Percentiles rank a stretch among this genome's conserved stretches.
Evolutionary conservation across 2,113 vertebrate species (phyloP).

Genomic region (Osmerus mordax): DNA sequence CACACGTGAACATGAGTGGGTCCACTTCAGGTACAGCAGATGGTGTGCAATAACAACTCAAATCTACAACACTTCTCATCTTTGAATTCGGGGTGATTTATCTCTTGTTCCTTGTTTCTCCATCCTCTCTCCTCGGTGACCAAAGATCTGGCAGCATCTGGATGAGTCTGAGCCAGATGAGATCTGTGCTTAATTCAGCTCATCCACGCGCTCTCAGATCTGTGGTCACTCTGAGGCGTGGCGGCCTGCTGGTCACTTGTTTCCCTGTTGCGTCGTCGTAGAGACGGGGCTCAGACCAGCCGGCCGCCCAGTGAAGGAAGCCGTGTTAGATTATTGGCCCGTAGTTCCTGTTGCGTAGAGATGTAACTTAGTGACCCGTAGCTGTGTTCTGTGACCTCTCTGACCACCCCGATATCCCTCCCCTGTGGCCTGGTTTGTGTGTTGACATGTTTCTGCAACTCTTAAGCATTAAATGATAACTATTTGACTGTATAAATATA

Average conservation of each 20-base stretch:
- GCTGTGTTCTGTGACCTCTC: conserved; percentile 64
- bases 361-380: conserved; percentile 69
- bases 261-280: conserved; percentile 4
- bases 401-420: conserved; percentile 59
- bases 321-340: conserved; percentile 42
- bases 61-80: conserved; percentile 40
- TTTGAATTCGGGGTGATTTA: conserved; percentile 35
- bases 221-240: conserved; percentile 13
- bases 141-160: conserved; percentile 37
- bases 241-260: conserved; percentile 15
- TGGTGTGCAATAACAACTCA: conserved; percentile 55
- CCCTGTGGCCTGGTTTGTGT: conserved; percentile 62
- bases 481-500: conserved; percentile 74
- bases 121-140: conserved; percentile 23
- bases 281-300: neutral
- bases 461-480: conserved; percentile 20
- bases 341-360: conserved; percentile 55
- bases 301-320: conserved; percentile 26
- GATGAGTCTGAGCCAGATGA: neutral
- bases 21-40: conserved; percentile 48
- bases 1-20: conserved; percentile 39
- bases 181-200: neutral
- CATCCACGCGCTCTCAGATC: conserved; percentile 39
- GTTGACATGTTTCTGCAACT: conserved; percentile 65
- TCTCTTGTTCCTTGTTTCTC: conserved; percentile 19